Evolutionary conservation across 2,113 vertebrate genomes (phyloP).

Genomic region (Hoplias malabaricus): DNA sequence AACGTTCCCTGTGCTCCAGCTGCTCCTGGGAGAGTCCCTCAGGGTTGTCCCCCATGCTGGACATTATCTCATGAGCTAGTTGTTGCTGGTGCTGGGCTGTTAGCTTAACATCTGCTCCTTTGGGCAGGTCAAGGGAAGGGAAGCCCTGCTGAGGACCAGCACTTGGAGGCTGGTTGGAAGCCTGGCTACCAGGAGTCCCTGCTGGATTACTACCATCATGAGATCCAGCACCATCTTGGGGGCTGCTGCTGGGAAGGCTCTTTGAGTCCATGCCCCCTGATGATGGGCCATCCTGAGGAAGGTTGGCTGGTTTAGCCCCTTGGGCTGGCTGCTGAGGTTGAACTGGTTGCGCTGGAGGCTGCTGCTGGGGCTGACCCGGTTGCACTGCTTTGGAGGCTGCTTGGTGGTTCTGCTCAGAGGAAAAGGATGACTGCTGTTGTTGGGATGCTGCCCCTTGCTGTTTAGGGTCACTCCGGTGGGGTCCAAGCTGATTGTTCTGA

Average conservation of each 20-base stretch:
- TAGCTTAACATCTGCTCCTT: conserved; percentile 63
- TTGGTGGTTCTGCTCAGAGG: conserved; percentile 88
- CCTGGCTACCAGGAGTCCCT: conserved; percentile 78
- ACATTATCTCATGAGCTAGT: conserved; percentile 83
- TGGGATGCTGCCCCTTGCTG: conserved; percentile 63
- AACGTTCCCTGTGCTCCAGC: conserved; percentile 94
- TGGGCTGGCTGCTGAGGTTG: conserved; percentile 65
- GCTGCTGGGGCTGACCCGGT: conserved; percentile 77
- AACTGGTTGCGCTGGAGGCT: conserved; percentile 64
- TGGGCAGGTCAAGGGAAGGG: conserved; percentile 52
- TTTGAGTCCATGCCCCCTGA: conserved; percentile 84
- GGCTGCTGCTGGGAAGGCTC: conserved; percentile 82
- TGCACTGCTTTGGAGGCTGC: conserved; percentile 88
- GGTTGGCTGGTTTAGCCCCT: conserved; percentile 69
- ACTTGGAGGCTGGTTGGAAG: conserved; percentile 61
- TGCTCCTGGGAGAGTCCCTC: conserved; percentile 98
- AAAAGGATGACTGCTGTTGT: conserved; percentile 74
- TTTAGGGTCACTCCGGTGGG: conserved; percentile 87
- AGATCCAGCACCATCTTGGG: conserved; percentile 78
- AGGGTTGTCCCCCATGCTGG: conserved; percentile 89
- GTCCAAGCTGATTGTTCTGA: conserved; percentile 85
- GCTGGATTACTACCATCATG: conserved; percentile 81
- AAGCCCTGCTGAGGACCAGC: conserved; percentile 81
- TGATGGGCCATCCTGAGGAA: conserved; percentile 83
- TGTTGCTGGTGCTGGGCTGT: conserved; percentile 80